Percentiles rank a stretch among this genome's conserved stretches.
Conservation (phyloP, 2,797 vertebrate species). For the Poecilia velifera region DNA sequence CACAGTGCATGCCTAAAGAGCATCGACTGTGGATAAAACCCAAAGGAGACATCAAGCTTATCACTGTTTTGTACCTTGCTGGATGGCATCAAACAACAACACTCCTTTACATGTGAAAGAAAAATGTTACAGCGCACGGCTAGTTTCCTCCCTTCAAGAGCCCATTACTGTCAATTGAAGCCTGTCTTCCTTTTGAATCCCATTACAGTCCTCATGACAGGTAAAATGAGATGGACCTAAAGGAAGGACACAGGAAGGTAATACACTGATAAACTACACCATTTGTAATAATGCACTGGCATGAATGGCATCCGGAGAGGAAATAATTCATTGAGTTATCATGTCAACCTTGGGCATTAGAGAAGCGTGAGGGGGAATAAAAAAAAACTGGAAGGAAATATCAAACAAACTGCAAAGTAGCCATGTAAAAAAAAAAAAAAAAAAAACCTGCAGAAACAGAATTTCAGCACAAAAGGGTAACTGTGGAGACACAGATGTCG, state of each 20-base stretch:
- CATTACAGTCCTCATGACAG: conserved; percentile 59
- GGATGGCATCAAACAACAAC: conserved; percentile 18
- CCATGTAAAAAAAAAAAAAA: background rate
- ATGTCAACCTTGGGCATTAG: conserved; percentile 58
- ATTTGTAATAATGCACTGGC: conserved; percentile 64
- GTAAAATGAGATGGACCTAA: conserved; percentile 62
- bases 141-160: conserved; percentile 50
- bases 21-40: conserved; percentile 1
- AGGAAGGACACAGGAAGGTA: conserved; percentile 61
- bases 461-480: background rate
- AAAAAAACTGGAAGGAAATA: conserved; percentile 30
- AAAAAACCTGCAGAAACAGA: conserved; percentile 15
- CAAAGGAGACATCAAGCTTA: conserved; percentile 1
- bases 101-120: conserved; percentile 35
- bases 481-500: conserved; percentile 23
- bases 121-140: conserved; percentile 25
- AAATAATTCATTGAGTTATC: conserved; percentile 62
- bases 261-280: conserved; percentile 63
- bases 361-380: conserved; percentile 10
- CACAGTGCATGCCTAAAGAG: conserved; percentile 1
- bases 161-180: conserved; percentile 53
- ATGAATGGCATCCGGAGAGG: conserved; percentile 51
- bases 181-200: conserved; percentile 59
- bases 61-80: conserved; percentile 3
- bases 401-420: conserved; percentile 32